Base-by-base conservation (phyloP, 2,797 vertebrate species). In the Galagoides demidoff region DNA sequence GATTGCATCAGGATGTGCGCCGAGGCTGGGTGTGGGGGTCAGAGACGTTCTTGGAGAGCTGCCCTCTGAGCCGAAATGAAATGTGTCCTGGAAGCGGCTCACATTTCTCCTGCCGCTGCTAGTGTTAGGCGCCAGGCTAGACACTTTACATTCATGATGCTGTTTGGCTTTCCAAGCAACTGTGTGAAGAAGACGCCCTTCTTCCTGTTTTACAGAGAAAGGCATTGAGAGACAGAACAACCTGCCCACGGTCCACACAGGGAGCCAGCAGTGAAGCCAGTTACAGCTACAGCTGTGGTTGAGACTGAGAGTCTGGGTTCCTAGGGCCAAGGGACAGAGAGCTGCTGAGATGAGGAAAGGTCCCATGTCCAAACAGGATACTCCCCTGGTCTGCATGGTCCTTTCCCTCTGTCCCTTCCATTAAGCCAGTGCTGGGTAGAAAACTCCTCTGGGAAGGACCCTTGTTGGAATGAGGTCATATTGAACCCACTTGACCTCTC, bases 401-500 rank as follows among this genome's bases (percentile, higher is more conserved):
- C 22, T 4, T 0, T 23, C 5, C 3, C 1, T 25, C 1, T 3
- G 17, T 78, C 10, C 1, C 1, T 34, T 43, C 52, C 7, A 7
- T 14, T 13, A 59, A 39, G 13, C 64, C 29, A 43, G 7, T 34
- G n/a, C 8, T 10, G 0, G 7, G 23, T 34, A 17, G 13, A 29
- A 70, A 70, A 10, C 5, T 45, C 39, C 25, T 29, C 12, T 10
- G 29, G 52, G 6, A 76, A 59, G 4, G 7, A n/a, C 34, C 3
- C 14, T 8, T 19, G 23, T 43, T 61, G 3, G 17, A 59, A 8
- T 10, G 22, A 76, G 7, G 29, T 10, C 25, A 57, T 8, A 34
- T 43, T 13, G 2, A 1, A 5, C 10, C 12, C 3, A 59, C 7
- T n/a, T 29, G 6, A 11, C 13, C 8, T 49, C 4, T 19, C 2